Percentiles rank a stretch among this genome's conserved stretches.
Conservation (phyloP, 2,797 vertebrate genomes). For the Prionace glauca region DNA sequence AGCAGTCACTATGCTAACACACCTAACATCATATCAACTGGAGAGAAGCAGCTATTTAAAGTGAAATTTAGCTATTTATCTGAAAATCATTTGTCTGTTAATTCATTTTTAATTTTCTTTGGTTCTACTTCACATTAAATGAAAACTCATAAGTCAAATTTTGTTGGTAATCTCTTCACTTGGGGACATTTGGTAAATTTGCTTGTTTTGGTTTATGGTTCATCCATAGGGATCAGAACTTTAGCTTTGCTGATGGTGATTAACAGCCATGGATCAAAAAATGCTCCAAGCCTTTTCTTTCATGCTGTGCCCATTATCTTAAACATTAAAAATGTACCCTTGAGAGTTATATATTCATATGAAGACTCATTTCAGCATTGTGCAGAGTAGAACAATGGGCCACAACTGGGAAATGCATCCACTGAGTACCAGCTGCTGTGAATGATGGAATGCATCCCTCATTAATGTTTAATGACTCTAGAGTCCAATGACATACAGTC, state of each 20-base stretch:
- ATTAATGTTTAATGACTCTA: constrained; percentile 16
- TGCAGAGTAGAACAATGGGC: constrained; percentile 43
- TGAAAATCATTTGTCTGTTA: too few species aligned
- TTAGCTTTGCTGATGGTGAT: not conserved
- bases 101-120: too few species aligned
- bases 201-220: too few species aligned
- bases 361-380: constrained; percentile 12
- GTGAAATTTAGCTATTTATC: too few species aligned
- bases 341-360: not conserved
- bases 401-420: constrained; percentile 41
- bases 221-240: too few species aligned
- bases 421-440: constrained; percentile 42
- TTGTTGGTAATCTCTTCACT: too few species aligned
- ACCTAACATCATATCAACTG: too few species aligned
- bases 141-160: too few species aligned
- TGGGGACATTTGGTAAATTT: too few species aligned
- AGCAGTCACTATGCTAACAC: too few species aligned
- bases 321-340: not conserved
- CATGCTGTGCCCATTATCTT: not conserved
- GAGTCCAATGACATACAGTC: not conserved
- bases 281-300: not conserved
- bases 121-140: too few species aligned
- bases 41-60: too few species aligned
- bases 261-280: not conserved
- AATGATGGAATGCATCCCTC: constrained; percentile 43